Percentiles rank a stretch among this genome's conserved stretches.
Evolutionary conservation across 1,140 invertebrate genomes (phyloP).

Genomic region (Myzus persicae): DNA sequence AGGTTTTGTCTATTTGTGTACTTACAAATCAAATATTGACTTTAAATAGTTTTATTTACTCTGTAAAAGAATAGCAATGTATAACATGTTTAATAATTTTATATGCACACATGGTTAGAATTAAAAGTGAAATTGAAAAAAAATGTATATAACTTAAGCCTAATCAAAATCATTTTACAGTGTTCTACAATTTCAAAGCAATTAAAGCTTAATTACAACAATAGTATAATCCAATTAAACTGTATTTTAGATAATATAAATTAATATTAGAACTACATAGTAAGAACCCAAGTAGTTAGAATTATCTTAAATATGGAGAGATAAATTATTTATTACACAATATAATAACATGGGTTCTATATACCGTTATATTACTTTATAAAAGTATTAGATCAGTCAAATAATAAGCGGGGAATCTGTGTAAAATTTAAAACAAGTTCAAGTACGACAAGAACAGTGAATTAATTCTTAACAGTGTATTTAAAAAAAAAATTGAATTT

Average conservation of each 20-base stretch:
- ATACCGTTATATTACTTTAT: slow-evolving; percentile 26
- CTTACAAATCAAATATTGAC: not conserved
- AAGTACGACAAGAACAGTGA: not conserved
- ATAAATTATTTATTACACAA: slow-evolving; percentile 21
- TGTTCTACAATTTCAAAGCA: not conserved
- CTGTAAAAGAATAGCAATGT: not conserved
- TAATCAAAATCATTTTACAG: not conserved
- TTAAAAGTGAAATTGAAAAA: not conserved
- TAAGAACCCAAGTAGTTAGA: not conserved
- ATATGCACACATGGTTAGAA: not conserved
- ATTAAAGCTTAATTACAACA: not conserved
- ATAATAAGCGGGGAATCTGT: not conserved
- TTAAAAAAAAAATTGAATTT: not conserved
- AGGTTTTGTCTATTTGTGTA: not conserved
- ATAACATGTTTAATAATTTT: not conserved
- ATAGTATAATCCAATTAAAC: slow-evolving; percentile 15
- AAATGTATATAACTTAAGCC: not conserved
- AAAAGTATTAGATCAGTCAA: not conserved
- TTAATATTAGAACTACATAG: slow-evolving; percentile 8
- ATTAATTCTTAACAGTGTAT: not conserved
- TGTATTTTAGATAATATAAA: not conserved
- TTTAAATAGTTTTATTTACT: not conserved
- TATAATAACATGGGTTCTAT: not conserved
- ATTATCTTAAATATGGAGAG: not conserved
- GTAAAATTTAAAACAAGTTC: not conserved